Conservation (phyloP, 1,140 invertebrate species). For the Gonatopus flavifemur region DNA sequence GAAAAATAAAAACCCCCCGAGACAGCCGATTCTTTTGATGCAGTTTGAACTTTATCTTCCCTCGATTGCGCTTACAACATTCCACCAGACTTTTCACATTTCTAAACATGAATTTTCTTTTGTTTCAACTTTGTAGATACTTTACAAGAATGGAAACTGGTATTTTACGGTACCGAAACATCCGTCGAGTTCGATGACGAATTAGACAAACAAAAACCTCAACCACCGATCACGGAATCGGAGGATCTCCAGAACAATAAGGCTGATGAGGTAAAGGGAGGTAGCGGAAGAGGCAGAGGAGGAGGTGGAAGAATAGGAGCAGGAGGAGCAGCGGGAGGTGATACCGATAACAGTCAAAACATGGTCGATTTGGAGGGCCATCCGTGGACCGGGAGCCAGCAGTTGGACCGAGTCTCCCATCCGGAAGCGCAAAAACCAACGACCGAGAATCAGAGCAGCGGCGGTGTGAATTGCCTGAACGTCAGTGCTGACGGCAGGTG, state of each 20-base stretch:
- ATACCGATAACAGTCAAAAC: constrained; percentile 32
- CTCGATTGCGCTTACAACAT: no score
- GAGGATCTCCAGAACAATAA: constrained; percentile 24
- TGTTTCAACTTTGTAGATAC: no score
- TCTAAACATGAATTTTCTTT: not conserved
- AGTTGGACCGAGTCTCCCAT: constrained; percentile 47
- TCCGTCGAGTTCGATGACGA: constrained; percentile 54
- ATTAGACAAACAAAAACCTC: constrained; percentile 41
- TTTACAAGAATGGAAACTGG: constrained; percentile 60
- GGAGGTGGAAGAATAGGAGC: no score
- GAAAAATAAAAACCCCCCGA: no score
- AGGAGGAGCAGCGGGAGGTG: no score
- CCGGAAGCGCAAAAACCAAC: constrained; percentile 47
- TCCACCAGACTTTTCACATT: no score
- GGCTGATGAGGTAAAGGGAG: no score
- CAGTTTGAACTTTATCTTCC: no score
- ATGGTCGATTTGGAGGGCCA: constrained; percentile 40
- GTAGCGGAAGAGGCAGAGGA: no score
- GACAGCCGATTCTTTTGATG: no score
- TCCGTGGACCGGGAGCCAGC: constrained; percentile 47
- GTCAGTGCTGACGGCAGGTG: constrained; percentile 39
- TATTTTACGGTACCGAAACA: constrained; percentile 63
- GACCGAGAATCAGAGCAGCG: constrained; percentile 47
- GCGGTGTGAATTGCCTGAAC: constrained; percentile 35
- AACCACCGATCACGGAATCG: constrained; percentile 17